Conservation (phyloP, 2,797 vertebrate genomes). For the Etheostoma perlongum region DNA sequence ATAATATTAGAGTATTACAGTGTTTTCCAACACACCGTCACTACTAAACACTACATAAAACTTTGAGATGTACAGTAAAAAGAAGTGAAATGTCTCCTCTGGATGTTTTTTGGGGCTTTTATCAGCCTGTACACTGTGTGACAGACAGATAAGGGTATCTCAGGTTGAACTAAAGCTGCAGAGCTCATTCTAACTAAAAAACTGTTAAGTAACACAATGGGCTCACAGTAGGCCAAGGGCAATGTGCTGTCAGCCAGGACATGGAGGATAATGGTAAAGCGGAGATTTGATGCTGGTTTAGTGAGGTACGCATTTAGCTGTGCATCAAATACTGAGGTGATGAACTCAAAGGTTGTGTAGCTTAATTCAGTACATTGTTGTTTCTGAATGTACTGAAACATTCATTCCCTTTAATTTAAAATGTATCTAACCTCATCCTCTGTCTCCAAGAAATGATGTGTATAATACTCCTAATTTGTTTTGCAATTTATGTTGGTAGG, state of each 20-base stretch:
- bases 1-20: neutral
- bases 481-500: slow-evolving; percentile 1
- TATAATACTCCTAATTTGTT: neutral
- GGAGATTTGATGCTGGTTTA: neutral
- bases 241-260: slow-evolving; percentile 10
- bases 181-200: slow-evolving; percentile 19
- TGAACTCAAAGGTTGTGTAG: neutral
- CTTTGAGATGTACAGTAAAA: slow-evolving; percentile 9
- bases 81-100: neutral
- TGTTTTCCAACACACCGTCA: neutral
- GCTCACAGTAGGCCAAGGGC: slow-evolving; percentile 2
- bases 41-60: neutral
- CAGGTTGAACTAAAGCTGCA: slow-evolving; percentile 9
- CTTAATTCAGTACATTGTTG: neutral
- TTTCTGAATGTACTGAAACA: neutral
- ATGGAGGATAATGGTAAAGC: slow-evolving; percentile 9
- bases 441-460: neutral
- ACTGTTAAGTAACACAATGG: slow-evolving; percentile 1
- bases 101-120: slow-evolving; percentile 26
- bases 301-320: neutral
- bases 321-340: slow-evolving; percentile 2
- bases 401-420: neutral
- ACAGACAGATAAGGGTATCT: slow-evolving; percentile 7
- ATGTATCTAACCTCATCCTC: neutral
- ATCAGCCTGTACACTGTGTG: slow-evolving; percentile 8